Evolutionary conservation across 2,888 invertebrate genomes (phyloP).

Genomic region (Phaonia tiefii): DNA sequence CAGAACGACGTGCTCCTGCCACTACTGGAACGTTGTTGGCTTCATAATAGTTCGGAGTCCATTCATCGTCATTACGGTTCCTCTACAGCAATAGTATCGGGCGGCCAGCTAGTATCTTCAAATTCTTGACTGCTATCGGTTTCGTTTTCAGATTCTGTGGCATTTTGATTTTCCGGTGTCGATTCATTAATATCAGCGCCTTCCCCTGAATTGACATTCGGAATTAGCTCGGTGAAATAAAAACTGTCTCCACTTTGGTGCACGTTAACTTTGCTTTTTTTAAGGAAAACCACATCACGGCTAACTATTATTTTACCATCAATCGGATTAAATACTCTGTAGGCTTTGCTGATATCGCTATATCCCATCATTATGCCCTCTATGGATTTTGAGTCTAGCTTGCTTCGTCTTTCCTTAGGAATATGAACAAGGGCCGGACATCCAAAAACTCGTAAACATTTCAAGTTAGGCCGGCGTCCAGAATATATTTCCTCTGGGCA

Average conservation of each 20-base stretch:
- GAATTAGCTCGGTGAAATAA: not conserved
- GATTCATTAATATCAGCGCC: not conserved
- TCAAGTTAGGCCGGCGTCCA: constrained; percentile 47
- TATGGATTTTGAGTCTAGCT: constrained; percentile 51
- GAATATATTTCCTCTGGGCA: constrained; percentile 37
- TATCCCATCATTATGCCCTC: constrained; percentile 62
- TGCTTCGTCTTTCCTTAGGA: constrained; percentile 58
- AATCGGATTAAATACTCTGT: constrained; percentile 44
- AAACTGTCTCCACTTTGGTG: not conserved
- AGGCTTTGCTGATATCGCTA: constrained; percentile 56
- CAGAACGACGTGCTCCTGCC: not conserved
- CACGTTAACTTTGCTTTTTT: not conserved
- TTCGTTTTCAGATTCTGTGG: not conserved
- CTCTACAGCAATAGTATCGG: too few relatives aligned
- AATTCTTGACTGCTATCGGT: not conserved
- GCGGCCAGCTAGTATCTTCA: not conserved
- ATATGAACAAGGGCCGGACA: too few relatives aligned
- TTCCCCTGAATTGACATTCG: not conserved
- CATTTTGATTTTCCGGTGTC: not conserved
- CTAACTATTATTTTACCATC: constrained; percentile 25
- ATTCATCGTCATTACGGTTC: too few relatives aligned
- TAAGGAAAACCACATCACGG: constrained; percentile 41
- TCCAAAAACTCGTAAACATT: constrained; percentile 59
- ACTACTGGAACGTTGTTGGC: too few relatives aligned
- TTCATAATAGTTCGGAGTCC: too few relatives aligned